Conservation (phyloP, 2,888 invertebrate genomes). For the Agapetus fuscipes region DNA sequence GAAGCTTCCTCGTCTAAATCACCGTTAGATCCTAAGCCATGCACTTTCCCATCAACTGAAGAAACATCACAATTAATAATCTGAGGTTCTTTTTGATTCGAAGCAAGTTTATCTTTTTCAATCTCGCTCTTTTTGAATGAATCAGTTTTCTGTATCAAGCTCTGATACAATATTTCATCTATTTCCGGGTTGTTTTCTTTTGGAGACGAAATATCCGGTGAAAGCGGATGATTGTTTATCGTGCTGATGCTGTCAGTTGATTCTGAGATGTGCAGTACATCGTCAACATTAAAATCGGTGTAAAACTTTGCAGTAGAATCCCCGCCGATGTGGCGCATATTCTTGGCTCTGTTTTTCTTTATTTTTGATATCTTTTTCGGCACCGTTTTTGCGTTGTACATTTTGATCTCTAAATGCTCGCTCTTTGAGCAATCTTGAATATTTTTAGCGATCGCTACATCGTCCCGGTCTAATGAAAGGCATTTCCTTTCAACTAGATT, state of each 20-base stretch:
- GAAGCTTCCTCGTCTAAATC: conserved; percentile 16
- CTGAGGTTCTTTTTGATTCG: conserved; percentile 27
- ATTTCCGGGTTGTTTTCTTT: conserved; percentile 30
- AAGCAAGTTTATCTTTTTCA: conserved; percentile 35
- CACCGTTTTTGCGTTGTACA: conserved; percentile 58
- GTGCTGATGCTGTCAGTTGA: conserved; percentile 52
- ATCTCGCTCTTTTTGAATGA: conserved; percentile 45
- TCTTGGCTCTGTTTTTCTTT: conserved; percentile 55
- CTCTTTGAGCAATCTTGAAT: conserved; percentile 1
- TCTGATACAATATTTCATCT: conserved; percentile 40
- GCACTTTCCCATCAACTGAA: conserved; percentile 30
- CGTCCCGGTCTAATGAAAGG: conserved; percentile 9
- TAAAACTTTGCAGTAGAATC: conserved; percentile 57
- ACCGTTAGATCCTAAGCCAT: conserved; percentile 26
- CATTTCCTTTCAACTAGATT: conserved; percentile 5
- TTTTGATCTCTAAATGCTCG: conserved; percentile 44
- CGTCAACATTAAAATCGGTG: conserved; percentile 51
- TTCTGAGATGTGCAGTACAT: conserved; percentile 53
- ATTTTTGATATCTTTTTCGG: conserved; percentile 62
- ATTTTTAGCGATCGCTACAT: conserved; percentile 3
- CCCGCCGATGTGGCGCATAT: conserved; percentile 33
- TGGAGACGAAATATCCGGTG: conserved; percentile 3
- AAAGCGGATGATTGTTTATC: conserved; percentile 25
- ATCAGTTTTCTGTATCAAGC: conserved; percentile 43
- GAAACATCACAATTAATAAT: conserved; percentile 23